A percentile compares a stretch with the other conserved stretches of the same genome.
These are phyloP conservation scores for Lycodopsis pacificus DNA, from an alignment of 2,797 vertebrate genomes.

Conservation along the genomic window DNA sequence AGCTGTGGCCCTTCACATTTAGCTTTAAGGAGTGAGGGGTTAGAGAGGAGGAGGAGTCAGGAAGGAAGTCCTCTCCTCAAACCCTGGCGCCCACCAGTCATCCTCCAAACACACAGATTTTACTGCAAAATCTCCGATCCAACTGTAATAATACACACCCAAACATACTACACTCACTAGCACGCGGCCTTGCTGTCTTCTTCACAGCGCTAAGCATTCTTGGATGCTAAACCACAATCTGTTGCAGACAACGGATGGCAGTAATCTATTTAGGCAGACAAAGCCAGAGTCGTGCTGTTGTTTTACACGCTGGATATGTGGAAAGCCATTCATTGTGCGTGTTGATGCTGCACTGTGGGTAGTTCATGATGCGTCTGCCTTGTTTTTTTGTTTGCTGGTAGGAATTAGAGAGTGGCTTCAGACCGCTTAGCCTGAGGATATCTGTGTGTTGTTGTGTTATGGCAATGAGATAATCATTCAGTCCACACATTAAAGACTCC, in stretches of 20 bases:
- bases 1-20: conserved; percentile 23
- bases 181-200: conserved; percentile 26
- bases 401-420: conserved; percentile 14
- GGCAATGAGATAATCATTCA: conserved; percentile 32
- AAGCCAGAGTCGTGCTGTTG: conserved; percentile 16
- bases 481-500: conserved; percentile 15
- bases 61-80: conserved; percentile 76
- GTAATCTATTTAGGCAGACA: conserved; percentile 13
- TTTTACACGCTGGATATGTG: conserved; percentile 14
- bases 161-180: conserved; percentile 6
- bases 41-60: conserved; percentile 46
- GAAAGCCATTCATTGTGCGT: conserved; percentile 3
- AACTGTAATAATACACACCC: conserved; percentile 13
- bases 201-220: conserved; percentile 16
- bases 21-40: conserved; percentile 15
- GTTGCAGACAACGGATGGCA: conserved; percentile 10
- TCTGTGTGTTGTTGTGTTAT: conserved; percentile 24
- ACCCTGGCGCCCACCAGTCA: conserved; percentile 21
- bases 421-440: conserved; percentile 12
- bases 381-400: background rate
- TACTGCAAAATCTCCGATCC: conserved; percentile 9
- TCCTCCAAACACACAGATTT: background rate
- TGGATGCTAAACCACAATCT: conserved; percentile 15
- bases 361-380: conserved; percentile 2
- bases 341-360: conserved; percentile 2